A percentile compares a stretch with the other conserved stretches of the same genome.
Conservation (phyloP, 2,888 invertebrate species). For the Dasypolia templi region DNA sequence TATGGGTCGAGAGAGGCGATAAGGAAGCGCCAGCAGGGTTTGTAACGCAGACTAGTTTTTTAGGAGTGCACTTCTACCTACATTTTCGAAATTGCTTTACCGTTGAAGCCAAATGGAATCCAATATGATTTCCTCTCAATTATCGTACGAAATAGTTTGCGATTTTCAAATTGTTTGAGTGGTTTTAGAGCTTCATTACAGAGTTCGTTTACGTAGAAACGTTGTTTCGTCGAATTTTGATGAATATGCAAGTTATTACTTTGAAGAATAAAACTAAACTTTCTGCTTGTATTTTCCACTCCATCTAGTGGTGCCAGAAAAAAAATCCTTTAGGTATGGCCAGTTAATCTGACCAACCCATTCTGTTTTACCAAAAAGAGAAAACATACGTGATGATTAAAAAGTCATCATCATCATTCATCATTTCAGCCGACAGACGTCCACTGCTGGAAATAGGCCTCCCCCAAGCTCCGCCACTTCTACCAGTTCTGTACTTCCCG, state of each 20-base stretch:
- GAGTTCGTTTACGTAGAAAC: neutral
- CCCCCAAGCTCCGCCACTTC: too few relatives aligned
- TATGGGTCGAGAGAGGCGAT: conserved; percentile 2
- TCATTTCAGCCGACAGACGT: too few relatives aligned
- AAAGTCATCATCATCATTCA: too few relatives aligned
- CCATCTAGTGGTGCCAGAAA: neutral
- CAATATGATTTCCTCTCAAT: conserved; percentile 29
- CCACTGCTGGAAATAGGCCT: too few relatives aligned
- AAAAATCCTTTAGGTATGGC: neutral
- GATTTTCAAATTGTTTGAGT: conserved; percentile 30
- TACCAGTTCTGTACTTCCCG: too few relatives aligned
- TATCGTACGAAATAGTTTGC: conserved; percentile 37
- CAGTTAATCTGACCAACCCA: too few relatives aligned
- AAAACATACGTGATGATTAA: neutral
- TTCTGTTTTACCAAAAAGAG: neutral
- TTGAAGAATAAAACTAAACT: neutral
- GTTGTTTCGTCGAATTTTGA: conserved; percentile 2
- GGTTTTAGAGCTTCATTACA: conserved; percentile 3
- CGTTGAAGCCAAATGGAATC: conserved; percentile 23
- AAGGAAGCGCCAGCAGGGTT: conserved; percentile 18
- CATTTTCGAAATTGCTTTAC: conserved; percentile 18
- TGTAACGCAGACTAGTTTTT: conserved; percentile 25
- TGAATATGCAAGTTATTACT: neutral
- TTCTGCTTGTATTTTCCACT: neutral
- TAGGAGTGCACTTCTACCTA: conserved; percentile 33